Conservation (phyloP, 2,113 vertebrate genomes). For the Nothobranchius kuhntae region DNA sequence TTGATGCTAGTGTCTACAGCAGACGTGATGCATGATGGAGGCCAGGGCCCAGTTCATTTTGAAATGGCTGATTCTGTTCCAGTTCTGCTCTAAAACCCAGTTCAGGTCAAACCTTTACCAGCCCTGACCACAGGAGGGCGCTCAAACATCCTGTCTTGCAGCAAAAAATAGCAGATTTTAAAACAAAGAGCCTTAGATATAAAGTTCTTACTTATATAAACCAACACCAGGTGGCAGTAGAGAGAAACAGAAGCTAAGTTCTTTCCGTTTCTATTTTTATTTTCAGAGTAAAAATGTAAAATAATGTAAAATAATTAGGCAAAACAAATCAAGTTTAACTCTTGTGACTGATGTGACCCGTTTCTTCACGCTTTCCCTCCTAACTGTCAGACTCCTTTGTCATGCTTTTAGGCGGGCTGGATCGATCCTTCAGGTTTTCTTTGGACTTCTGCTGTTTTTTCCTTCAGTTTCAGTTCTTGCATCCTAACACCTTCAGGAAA, state of each 20-base stretch:
- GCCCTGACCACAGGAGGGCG: slow-evolving; percentile 40
- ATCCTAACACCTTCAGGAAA: no score
- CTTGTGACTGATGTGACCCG: no score
- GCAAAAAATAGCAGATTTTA: background rate
- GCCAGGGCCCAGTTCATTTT: no score
- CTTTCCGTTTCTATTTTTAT: background rate
- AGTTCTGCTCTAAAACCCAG: background rate
- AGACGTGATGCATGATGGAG: no score
- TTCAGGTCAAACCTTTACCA: slow-evolving; percentile 4
- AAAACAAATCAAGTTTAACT: no score
- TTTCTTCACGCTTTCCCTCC: no score
- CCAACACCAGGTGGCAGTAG: slow-evolving; percentile 1
- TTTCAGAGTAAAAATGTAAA: background rate
- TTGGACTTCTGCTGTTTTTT: background rate
- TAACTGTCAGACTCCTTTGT: no score
- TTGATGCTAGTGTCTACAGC: background rate
- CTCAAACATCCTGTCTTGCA: background rate
- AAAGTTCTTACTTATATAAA: background rate
- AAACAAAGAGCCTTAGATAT: background rate
- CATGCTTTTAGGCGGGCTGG: background rate
- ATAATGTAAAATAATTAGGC: background rate
- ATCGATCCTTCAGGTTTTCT: background rate
- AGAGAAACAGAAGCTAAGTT: background rate
- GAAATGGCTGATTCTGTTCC: no score
- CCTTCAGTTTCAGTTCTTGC: no score